phyloP scores from a whole-genome alignment of 2,113 vertebrate genomes.

The Cavia porcellus region DNA sequence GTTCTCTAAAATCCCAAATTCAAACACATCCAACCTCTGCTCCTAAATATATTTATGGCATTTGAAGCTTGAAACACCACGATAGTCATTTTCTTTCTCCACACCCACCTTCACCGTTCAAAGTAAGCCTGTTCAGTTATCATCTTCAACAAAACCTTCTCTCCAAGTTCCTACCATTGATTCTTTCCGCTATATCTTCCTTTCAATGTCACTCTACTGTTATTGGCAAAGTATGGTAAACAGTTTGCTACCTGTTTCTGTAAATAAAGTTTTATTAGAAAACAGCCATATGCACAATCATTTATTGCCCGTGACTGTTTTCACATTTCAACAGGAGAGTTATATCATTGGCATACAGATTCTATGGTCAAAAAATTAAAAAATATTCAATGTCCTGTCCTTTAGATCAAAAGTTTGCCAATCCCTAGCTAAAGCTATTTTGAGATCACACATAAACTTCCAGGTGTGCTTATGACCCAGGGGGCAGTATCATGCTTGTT shows the following conservation, averaged over 20 bases:
- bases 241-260: background rate
- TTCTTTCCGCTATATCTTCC: background rate
- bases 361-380: background rate
- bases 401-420: background rate
- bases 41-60: background rate
- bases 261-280: slow-evolving; percentile 16
- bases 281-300: background rate
- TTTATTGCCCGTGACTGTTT: background rate
- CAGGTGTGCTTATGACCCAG: background rate
- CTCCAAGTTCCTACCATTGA: background rate
- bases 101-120: background rate
- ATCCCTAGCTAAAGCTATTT: background rate
- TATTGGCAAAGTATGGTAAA: background rate
- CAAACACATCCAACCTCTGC: background rate
- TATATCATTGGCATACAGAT: background rate
- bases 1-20: background rate
- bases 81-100: background rate
- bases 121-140: background rate
- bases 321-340: background rate
- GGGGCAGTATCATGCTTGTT: background rate
- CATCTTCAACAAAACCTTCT: background rate
- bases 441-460: background rate
- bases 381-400: background rate
- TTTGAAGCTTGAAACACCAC: background rate
- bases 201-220: background rate